A percentile compares a stretch with the other conserved stretches of the same genome.
These are phyloP conservation scores for Drosophila lacteicornis DNA, from an alignment of 1,140 invertebrate species.

Conservation along the genomic window DNA sequence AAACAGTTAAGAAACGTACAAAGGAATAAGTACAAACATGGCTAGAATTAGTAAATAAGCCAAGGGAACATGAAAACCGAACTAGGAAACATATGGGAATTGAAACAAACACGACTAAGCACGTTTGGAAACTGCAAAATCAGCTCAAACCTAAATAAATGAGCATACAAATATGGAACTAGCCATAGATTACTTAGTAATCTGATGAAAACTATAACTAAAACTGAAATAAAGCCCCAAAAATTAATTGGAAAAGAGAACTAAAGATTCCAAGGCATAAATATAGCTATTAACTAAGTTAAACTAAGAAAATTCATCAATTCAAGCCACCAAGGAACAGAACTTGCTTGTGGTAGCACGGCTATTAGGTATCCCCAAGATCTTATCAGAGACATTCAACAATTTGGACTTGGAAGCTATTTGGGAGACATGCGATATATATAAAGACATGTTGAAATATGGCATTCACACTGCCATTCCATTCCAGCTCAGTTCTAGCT, in stretches of 20 bases:
- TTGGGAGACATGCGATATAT: neutral
- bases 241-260: neutral
- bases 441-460: conserved; percentile 19
- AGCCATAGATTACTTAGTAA: neutral
- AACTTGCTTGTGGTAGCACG: neutral
- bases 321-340: neutral
- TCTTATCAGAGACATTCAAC: conserved; percentile 11
- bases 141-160: neutral
- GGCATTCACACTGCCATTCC: conserved; percentile 8
- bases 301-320: no score
- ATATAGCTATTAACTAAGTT: neutral
- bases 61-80: neutral
- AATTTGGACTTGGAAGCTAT: neutral
- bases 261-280: no score
- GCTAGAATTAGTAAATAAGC: neutral
- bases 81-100: rapidly evolving
- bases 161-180: neutral
- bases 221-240: neutral
- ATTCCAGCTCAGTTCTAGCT: conserved; percentile 8
- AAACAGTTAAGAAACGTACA: neutral
- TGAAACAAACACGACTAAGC: neutral
- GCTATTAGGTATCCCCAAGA: conserved; percentile 11
- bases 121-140: neutral
- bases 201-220: no score
- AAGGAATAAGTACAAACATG: no score